Evolutionary conservation across 2,888 invertebrate genomes (phyloP).

Genomic region (Gari tellinella): DNA sequence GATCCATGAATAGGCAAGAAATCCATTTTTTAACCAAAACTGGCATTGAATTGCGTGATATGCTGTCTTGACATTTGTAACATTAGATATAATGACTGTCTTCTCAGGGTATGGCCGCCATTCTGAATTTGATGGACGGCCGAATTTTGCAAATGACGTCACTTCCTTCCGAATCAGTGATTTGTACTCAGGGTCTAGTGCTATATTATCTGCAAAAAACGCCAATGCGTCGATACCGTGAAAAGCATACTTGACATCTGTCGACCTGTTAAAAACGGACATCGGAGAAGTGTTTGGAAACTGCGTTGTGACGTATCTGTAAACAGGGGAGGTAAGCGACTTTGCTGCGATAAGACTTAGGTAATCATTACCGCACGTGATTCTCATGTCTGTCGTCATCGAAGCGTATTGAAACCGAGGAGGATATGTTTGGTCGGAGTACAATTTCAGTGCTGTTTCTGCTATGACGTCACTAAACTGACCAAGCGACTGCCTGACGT

Average conservation of each 20-base stretch:
- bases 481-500: neutral
- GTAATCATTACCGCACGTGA: conserved; percentile 71
- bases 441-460: conserved; percentile 59
- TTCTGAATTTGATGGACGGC: conserved; percentile 11
- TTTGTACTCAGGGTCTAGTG: conserved; percentile 16
- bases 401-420: conserved; percentile 73
- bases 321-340: conserved; percentile 63
- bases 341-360: conserved; percentile 58
- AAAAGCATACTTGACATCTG: conserved; percentile 20
- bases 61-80: neutral
- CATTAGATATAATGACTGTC: conserved; percentile 26
- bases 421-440: conserved; percentile 52
- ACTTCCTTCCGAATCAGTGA: conserved; percentile 23
- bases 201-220: conserved; percentile 21
- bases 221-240: conserved; percentile 39
- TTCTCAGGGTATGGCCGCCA: conserved; percentile 34
- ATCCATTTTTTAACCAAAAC: conserved; percentile 49
- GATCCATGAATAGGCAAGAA: conserved; percentile 52
- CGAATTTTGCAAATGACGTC: conserved; percentile 30
- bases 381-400: conserved; percentile 77
- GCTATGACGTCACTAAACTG: conserved; percentile 31
- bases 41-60: conserved; percentile 39
- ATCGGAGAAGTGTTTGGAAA: neutral
- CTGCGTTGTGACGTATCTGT: conserved; percentile 68
- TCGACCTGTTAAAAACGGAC: conserved; percentile 8